Evolutionary conservation across 2,888 invertebrate species (phyloP).

Genomic region (Hypercompe scribonia): DNA sequence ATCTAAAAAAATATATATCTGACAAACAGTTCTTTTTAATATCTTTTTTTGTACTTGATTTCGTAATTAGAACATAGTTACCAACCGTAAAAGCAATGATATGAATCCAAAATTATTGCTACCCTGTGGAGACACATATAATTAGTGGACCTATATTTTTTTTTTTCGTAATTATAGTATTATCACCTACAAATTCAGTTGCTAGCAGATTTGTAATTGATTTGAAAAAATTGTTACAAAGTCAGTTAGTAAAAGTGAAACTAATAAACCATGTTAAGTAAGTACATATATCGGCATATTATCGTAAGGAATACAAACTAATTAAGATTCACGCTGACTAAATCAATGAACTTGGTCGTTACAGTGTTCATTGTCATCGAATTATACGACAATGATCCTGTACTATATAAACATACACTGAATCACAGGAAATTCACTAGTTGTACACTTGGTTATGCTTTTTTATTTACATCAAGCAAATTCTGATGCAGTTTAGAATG

Average conservation of each 20-base stretch:
- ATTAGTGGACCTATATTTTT: no score
- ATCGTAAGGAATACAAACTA: conserved; percentile 20
- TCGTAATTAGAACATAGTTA: neutral
- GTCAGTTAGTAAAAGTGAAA: neutral
- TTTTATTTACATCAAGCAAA: no score
- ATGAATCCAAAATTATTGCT: neutral
- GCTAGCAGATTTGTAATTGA: neutral
- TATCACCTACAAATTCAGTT: neutral
- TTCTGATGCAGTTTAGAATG: neutral
- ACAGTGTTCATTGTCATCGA: conserved; percentile 35
- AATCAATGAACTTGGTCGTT: conserved; percentile 47
- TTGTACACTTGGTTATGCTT: neutral
- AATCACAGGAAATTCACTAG: neutral
- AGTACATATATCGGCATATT: neutral
- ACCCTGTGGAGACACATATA: no score
- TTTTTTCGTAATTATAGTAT: neutral
- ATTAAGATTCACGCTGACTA: conserved; percentile 45
- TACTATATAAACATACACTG: conserved; percentile 6
- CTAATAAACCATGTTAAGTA: neutral
- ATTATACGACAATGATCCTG: conserved; percentile 15
- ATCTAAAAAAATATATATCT: no score
- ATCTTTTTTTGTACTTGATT: neutral
- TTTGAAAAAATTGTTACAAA: neutral
- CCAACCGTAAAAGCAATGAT: neutral
- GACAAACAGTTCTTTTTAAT: no score